Percentiles rank a stretch among this genome's conserved stretches.
Conservation (phyloP, 2,888 invertebrate genomes). For the Trypoxylon attenuatum region DNA sequence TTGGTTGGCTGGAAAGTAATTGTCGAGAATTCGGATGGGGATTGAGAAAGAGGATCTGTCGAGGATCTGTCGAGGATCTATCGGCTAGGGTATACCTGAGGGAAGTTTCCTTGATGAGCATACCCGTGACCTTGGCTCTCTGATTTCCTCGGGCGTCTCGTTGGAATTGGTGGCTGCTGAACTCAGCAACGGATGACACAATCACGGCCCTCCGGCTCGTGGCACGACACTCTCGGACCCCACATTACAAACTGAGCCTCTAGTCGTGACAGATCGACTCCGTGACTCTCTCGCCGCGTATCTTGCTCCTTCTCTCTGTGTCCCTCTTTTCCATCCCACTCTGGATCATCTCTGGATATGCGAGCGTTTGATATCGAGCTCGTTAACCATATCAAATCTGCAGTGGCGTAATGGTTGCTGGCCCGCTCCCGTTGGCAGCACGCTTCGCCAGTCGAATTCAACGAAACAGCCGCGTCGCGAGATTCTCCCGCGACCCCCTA, state of each 20-base stretch:
- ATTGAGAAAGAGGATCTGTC: neutral
- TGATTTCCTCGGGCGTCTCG: constrained; percentile 45
- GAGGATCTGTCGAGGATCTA: constrained; percentile 9
- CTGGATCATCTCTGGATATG: constrained; percentile 41
- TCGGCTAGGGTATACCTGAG: constrained; percentile 63
- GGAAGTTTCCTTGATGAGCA: constrained; percentile 73
- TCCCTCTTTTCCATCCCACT: constrained; percentile 19
- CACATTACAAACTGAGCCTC: constrained; percentile 69
- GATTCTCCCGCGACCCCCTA: too few relatives aligned
- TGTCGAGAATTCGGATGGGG: neutral
- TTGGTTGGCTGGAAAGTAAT: too few relatives aligned
- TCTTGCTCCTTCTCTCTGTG: constrained; percentile 28
- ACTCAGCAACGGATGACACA: constrained; percentile 62
- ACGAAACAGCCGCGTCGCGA: neutral
- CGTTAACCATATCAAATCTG: constrained; percentile 48
- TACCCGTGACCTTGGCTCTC: constrained; percentile 55
- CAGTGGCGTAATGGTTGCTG: constrained; percentile 45
- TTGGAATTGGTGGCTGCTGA: constrained; percentile 44
- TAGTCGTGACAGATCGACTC: constrained; percentile 24
- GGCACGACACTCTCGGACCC: constrained; percentile 65
- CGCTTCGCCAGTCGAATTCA: neutral
- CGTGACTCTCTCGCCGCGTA: constrained; percentile 23
- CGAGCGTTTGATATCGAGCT: constrained; percentile 51
- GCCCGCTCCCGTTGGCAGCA: neutral
- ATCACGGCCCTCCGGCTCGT: constrained; percentile 63